Conservation (phyloP, 2,113 vertebrate genomes). For the Carlito syrichta region DNA sequence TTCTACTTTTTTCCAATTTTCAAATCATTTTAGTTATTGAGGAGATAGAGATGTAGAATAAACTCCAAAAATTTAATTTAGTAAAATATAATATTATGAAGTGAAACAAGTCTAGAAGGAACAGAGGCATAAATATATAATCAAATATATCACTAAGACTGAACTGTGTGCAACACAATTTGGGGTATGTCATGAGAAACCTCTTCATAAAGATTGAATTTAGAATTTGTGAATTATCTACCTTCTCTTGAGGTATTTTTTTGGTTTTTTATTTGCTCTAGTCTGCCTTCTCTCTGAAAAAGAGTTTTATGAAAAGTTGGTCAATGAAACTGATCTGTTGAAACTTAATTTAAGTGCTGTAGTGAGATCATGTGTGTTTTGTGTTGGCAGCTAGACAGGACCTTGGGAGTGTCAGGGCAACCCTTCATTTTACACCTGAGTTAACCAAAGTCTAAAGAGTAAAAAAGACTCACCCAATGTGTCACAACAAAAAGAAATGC, state of each 20-base stretch:
- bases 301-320: background rate
- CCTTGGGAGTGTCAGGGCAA: background rate
- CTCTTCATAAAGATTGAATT: background rate
- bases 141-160: background rate
- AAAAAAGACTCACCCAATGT: background rate
- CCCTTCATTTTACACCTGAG: background rate
- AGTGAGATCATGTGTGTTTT: background rate
- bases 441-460: background rate
- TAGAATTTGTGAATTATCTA: background rate
- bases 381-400: background rate
- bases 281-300: background rate
- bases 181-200: background rate
- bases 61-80: constrained; percentile 64
- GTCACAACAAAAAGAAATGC: background rate
- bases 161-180: background rate
- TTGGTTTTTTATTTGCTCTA: background rate
- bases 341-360: background rate
- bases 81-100: constrained; percentile 59
- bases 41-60: constrained; percentile 21
- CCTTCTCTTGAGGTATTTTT: background rate
- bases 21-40: constrained; percentile 53
- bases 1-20: constrained; percentile 49
- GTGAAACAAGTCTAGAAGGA: constrained; percentile 47
- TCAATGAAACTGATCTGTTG: background rate
- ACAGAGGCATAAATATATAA: constrained; percentile 45